Evolutionary conservation across 2,888 invertebrate species (phyloP).

Genomic region (Drosophila robusta): DNA sequence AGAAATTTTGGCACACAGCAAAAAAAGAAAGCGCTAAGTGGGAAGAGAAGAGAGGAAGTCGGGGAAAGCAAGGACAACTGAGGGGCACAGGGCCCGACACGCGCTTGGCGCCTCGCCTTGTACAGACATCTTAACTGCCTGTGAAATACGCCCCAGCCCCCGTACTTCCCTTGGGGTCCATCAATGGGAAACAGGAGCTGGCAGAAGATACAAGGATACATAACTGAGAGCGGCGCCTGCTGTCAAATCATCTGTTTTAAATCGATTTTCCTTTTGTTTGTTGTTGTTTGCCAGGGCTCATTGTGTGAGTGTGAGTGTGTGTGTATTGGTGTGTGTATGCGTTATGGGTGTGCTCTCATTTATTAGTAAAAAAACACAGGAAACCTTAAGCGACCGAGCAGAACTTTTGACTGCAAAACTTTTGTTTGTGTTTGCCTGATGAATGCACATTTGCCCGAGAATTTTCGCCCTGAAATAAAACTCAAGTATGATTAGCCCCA

Average conservation of each 20-base stretch:
- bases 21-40: slow-evolving; percentile 19
- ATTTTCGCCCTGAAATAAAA: slow-evolving; percentile 21
- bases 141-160: slow-evolving; percentile 43
- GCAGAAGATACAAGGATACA: slow-evolving; percentile 34
- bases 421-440: slow-evolving; percentile 45
- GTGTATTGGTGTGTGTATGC: slow-evolving; percentile 3
- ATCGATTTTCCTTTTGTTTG: slow-evolving; percentile 71
- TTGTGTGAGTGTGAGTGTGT: slow-evolving; percentile 2
- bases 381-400: no score
- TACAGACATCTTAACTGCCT: slow-evolving; percentile 49
- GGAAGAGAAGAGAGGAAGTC: neutral
- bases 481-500: slow-evolving; percentile 29
- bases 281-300: slow-evolving; percentile 40
- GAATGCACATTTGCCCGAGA: slow-evolving; percentile 33
- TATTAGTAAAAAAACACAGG: neutral
- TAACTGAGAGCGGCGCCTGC: slow-evolving; percentile 32
- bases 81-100: slow-evolving; percentile 27
- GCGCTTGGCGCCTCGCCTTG: slow-evolving; percentile 7
- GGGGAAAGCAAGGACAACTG: slow-evolving; percentile 34
- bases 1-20: slow-evolving; percentile 54
- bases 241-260: slow-evolving; percentile 77
- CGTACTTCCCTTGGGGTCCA: neutral
- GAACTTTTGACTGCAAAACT: slow-evolving; percentile 35
- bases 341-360: slow-evolving; percentile 24
- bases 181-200: slow-evolving; percentile 3